Percentiles rank a stretch among this genome's conserved stretches.
Evolutionary conservation across 1,140 invertebrate genomes (phyloP).

Genomic region (Drosophila fuyamai): DNA sequence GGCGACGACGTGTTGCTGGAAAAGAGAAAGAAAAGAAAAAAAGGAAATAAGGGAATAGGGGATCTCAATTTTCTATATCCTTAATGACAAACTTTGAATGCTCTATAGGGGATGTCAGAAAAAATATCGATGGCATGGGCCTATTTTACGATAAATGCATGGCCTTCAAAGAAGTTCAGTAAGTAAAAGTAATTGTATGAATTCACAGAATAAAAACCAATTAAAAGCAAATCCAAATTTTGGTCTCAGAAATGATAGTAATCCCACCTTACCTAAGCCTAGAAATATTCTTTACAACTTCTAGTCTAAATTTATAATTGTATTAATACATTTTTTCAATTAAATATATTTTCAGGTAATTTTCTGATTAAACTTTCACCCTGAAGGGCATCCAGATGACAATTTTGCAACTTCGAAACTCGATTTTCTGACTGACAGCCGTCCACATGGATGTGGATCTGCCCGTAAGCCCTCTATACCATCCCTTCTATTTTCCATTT

Average conservation of each 20-base stretch:
- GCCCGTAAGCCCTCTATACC: neutral
- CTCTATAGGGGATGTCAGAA: neutral
- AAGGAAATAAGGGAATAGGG: neutral
- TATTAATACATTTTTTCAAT: neutral
- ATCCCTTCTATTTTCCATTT: constrained; percentile 25
- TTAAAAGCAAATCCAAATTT: no score
- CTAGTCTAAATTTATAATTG: neutral
- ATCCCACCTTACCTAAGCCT: no score
- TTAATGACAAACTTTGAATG: neutral
- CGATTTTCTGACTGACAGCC: constrained; percentile 44
- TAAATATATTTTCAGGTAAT: constrained; percentile 20
- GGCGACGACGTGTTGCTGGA: constrained; percentile 62
- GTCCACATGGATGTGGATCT: constrained; percentile 49
- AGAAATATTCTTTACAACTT: no score
- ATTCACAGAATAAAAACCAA: no score
- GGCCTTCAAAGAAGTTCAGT: no score
- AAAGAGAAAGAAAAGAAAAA: constrained; percentile 9
- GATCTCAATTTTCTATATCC: neutral
- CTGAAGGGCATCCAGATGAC: constrained; percentile 8
- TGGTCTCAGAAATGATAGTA: no score
- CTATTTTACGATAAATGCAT: no score
- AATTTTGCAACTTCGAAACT: constrained; percentile 6
- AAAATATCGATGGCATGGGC: no score
- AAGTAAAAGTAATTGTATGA: no score
- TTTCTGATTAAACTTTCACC: neutral